These are phyloP conservation scores for Hystrix brachyura DNA, from an alignment of 2,113 vertebrate genomes.

Conservation along the genomic window DNA sequence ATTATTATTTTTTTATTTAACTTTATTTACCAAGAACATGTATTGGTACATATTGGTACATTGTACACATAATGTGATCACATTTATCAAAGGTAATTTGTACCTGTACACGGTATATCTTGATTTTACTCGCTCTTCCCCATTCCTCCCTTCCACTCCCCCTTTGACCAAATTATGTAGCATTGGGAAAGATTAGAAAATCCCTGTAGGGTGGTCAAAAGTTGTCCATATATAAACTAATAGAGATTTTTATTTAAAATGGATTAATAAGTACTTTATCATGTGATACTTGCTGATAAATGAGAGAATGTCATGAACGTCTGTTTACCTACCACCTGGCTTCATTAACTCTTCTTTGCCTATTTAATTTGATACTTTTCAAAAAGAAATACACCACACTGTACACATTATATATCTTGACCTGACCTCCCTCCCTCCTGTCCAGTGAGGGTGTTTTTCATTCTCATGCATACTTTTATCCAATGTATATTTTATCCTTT, in stretches of 20 bases:
- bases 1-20: not conserved
- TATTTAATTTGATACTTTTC: not conserved
- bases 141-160: too few species aligned
- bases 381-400: not conserved
- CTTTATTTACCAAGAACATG: too few species aligned
- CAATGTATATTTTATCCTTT: not conserved
- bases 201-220: not conserved
- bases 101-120: too few species aligned
- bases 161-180: not conserved
- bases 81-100: too few species aligned
- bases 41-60: too few species aligned
- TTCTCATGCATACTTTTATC: not conserved
- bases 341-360: not conserved
- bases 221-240: not conserved
- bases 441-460: accelerated
- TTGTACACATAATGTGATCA: too few species aligned
- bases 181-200: not conserved
- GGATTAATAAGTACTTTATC: not conserved
- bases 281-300: accelerated
- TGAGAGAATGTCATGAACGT: not conserved
- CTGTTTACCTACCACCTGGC: not conserved
- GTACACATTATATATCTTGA: accelerated
- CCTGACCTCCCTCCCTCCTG: not conserved
- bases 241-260: not conserved
- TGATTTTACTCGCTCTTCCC: too few species aligned